Conservation (phyloP, 2,113 vertebrate genomes). For the Thunnus thynnus region DNA sequence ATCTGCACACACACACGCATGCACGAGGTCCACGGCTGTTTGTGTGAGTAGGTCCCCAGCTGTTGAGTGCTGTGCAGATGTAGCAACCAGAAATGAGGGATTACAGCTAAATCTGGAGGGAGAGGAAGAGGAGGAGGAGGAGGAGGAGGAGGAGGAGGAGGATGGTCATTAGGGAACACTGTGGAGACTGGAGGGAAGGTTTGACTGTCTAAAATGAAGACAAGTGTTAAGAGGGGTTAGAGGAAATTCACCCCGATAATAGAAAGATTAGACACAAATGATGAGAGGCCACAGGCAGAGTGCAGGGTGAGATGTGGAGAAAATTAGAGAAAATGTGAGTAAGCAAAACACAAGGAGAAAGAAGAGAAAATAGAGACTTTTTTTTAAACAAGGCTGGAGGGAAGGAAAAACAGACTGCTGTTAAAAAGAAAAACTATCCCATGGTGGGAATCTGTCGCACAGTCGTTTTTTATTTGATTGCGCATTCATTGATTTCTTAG, state of each 20-base stretch:
- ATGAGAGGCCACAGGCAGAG: neutral
- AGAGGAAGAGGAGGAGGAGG: slow-evolving; percentile 35
- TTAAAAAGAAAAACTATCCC: slow-evolving; percentile 1
- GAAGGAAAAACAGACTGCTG: slow-evolving; percentile 2
- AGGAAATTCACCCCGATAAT: slow-evolving; percentile 46
- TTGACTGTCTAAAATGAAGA: slow-evolving; percentile 30
- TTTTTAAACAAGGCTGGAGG: slow-evolving; percentile 14
- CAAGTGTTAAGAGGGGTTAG: slow-evolving; percentile 22
- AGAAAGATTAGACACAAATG: slow-evolving; percentile 31
- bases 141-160: slow-evolving; percentile 7
- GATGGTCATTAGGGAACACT: slow-evolving; percentile 38
- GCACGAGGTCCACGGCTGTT: slow-evolving; percentile 46
- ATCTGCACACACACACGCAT: slow-evolving; percentile 12
- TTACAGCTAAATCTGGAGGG: slow-evolving; percentile 78
- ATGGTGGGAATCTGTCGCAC: neutral
- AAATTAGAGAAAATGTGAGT: slow-evolving; percentile 25
- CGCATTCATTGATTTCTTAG: slow-evolving; percentile 46
- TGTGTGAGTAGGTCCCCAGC: slow-evolving; percentile 75
- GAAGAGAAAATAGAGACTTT: slow-evolving; percentile 11
- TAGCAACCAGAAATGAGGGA: slow-evolving; percentile 73
- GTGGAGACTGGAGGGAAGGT: slow-evolving; percentile 18
- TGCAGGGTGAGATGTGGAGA: neutral
- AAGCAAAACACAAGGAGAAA: slow-evolving; percentile 21
- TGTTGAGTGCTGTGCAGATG: slow-evolving; percentile 81
- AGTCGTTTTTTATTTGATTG: slow-evolving; percentile 12